A percentile compares a stretch with the other conserved stretches of the same genome.
Conservation (phyloP, 2,113 vertebrate genomes). For the Sceloporus undulatus region DNA sequence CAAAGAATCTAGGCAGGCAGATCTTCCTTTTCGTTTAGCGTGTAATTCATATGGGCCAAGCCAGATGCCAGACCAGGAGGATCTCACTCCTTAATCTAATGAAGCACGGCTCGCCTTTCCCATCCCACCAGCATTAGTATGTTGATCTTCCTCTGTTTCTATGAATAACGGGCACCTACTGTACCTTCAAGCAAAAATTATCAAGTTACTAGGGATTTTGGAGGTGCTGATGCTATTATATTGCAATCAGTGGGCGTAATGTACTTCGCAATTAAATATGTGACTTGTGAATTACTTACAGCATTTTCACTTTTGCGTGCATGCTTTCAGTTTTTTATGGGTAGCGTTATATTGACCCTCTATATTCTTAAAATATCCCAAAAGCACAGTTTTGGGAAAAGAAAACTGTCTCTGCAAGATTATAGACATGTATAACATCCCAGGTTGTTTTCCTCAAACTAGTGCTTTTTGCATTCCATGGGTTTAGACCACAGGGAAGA, state of each 20-base stretch:
- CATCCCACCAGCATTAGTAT: slow-evolving; percentile 66
- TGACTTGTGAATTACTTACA: slow-evolving; percentile 5
- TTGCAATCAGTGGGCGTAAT: not conserved
- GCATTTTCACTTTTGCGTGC: not conserved
- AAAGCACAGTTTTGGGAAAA: not conserved
- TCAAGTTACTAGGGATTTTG: slow-evolving; percentile 44
- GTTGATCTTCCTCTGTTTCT: slow-evolving; percentile 73
- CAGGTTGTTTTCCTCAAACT: not conserved
- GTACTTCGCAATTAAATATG: not conserved
- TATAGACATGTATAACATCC: too few species aligned
- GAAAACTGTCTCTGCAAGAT: not conserved
- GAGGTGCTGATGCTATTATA: slow-evolving; percentile 18
- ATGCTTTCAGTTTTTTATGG: not conserved
- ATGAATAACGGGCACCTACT: slow-evolving; percentile 46
- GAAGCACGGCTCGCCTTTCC: slow-evolving; percentile 69
- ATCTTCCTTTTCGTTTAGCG: slow-evolving; percentile 94
- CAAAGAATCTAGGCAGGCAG: slow-evolving; percentile 89
- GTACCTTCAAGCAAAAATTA: slow-evolving; percentile 45
- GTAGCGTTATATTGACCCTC: not conserved
- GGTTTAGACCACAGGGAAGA: not conserved
- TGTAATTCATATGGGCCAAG: slow-evolving; percentile 87
- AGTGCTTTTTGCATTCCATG: not conserved
- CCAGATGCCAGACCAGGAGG: slow-evolving; percentile 81
- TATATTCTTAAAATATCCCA: not conserved
- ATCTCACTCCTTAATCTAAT: slow-evolving; percentile 83